Base-by-base conservation (phyloP, 2,797 vertebrate genomes). In the Chaetodon trifasciatus region DNA sequence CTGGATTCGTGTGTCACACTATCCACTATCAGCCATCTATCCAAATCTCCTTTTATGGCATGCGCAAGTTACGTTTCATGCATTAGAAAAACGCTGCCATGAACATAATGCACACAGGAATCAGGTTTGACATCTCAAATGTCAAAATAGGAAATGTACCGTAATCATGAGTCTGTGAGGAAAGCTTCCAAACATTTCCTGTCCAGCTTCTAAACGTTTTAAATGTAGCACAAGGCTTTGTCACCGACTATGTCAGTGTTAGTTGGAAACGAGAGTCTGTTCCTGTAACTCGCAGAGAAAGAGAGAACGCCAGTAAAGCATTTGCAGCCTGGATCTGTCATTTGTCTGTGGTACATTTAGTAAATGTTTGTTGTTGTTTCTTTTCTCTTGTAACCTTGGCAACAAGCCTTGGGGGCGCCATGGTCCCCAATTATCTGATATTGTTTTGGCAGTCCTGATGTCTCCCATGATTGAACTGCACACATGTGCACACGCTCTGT, bases 401-500 rank as follows among this genome's bases (percentile, higher is more conserved):
- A 91, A 92, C 88, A 53, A 68, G 72, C 79, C 87, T 86, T 5
- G 6, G 72, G 67, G 88, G 62, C 39, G n/a, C 81, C 74, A 71
- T 56, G 82, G 77, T 91, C 78, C 67, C 84, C 70, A 85, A 83
- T 93, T 86, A 88, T 91, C 83, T 89, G 87, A 92, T 89, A 84
- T 74, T 86, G 83, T 90, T 89, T 87, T 85, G 79, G 88, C 82
- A 86, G 80, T 84, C 80, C 71, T 37, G 1, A 67, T 84, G 84
- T 79, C 73, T 53, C n/a, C 47, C 23, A 78, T 89, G 67, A 89
- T 64, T 88, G 69, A 88, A 79, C 61, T 46, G 68, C 70, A 57
- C 74, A 66, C 63, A 70, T 73, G 58, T 63, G 65, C 75, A 67
- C 65, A 42, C 81, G 77, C 57, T 46, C 75, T 70, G 37, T 23